These are phyloP conservation scores for Prunella fulvescens DNA, from an alignment of 2,113 vertebrate genomes.

Conservation along the genomic window DNA sequence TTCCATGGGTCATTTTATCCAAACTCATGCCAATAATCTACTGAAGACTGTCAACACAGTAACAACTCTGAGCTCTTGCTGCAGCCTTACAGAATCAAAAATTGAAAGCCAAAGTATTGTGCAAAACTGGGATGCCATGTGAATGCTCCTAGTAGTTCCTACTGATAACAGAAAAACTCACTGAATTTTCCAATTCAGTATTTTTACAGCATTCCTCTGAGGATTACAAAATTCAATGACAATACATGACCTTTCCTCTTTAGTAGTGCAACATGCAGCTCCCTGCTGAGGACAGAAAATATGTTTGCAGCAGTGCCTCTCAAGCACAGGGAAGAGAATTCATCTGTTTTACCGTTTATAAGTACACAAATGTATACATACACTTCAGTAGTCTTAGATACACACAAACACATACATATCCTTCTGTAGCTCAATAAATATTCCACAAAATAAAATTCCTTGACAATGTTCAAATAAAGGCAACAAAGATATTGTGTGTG, in stretches of 20 bases:
- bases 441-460: neutral
- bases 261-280: neutral
- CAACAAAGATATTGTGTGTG: neutral
- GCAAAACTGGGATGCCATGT: neutral
- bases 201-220: neutral
- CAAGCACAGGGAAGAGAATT: neutral
- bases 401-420: neutral
- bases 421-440: neutral
- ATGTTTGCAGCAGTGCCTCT: neutral
- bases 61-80: neutral
- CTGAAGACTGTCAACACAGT: neutral
- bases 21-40: neutral
- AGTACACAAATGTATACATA: neutral
- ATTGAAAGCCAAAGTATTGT: neutral
- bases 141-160: neutral
- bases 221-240: neutral
- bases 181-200: neutral
- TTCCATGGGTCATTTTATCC: neutral
- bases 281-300: neutral
- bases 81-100: neutral
- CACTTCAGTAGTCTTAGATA: neutral
- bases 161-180: neutral
- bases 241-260: neutral
- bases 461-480: neutral
- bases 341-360: neutral